These are phyloP conservation scores for Oscheius sp. DNA, from an alignment of 2,888 invertebrate genomes.

Conservation along the genomic window DNA sequence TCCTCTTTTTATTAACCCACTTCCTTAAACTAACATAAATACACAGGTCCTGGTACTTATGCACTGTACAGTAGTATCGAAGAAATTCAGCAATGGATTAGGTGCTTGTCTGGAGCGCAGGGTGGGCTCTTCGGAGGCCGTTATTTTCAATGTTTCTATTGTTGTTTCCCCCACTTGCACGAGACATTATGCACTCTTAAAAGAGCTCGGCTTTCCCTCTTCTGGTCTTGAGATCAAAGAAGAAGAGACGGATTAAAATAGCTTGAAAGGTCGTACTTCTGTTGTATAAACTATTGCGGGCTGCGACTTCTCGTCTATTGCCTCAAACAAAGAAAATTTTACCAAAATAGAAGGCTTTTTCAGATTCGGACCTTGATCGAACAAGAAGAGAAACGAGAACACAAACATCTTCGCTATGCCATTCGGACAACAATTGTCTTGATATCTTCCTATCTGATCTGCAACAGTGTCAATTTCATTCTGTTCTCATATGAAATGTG, in stretches of 20 bases:
- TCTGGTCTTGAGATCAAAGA: background rate
- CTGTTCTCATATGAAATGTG: slow-evolving; percentile 58
- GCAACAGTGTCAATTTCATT: slow-evolving; percentile 60
- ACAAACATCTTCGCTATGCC: slow-evolving; percentile 53
- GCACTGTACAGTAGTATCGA: slow-evolving; percentile 18
- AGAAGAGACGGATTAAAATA: background rate
- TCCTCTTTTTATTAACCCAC: background rate
- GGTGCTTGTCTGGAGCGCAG: slow-evolving; percentile 30
- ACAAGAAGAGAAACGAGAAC: slow-evolving; percentile 51
- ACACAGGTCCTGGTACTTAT: slow-evolving; percentile 29
- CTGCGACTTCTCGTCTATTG: background rate
- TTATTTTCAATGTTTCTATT: slow-evolving; percentile 6
- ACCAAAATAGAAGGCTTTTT: slow-evolving; percentile 45
- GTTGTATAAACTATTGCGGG: background rate
- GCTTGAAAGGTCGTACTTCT: slow-evolving; percentile 1
- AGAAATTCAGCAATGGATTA: slow-evolving; percentile 23
- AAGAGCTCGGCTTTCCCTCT: slow-evolving; percentile 7
- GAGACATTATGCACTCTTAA: slow-evolving; percentile 6
- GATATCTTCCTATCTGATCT: slow-evolving; percentile 61
- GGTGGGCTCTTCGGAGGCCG: slow-evolving; percentile 26
- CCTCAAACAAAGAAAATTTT: too few relatives aligned
- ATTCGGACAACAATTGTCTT: slow-evolving; percentile 60
- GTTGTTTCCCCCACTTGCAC: slow-evolving; percentile 29
- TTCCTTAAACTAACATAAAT: background rate
- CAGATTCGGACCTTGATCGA: slow-evolving; percentile 41